These are phyloP conservation scores for Podarcis lilfordi DNA, from an alignment of 2,797 vertebrate genomes.

Conservation along the genomic window DNA sequence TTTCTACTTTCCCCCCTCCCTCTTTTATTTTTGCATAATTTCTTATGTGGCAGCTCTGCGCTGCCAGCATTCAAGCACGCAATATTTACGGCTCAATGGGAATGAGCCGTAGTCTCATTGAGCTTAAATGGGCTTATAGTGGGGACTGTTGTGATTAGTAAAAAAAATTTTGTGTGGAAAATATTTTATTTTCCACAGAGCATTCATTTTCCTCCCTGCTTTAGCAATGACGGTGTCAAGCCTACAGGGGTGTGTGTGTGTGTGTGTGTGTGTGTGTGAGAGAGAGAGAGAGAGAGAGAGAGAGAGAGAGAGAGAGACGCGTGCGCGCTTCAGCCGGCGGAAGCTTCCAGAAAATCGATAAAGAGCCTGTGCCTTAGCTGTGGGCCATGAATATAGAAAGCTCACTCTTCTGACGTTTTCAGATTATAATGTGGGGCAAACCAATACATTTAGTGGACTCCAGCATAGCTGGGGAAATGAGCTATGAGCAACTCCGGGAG, in stretches of 20 bases:
- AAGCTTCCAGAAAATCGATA: slow-evolving; percentile 3
- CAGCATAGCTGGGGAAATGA: background rate
- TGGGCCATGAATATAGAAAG: background rate
- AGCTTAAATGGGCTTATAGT: background rate
- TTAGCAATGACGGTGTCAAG: background rate
- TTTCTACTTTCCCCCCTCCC: background rate
- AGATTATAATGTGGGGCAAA: slow-evolving; percentile 14
- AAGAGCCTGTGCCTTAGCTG: background rate
- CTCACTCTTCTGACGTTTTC: background rate
- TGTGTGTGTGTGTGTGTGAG: too few relatives aligned
- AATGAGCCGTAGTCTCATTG: too few relatives aligned
- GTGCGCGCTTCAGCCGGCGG: background rate
- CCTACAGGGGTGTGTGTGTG: too few relatives aligned
- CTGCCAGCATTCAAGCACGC: background rate
- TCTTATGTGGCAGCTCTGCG: background rate
- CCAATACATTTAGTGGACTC: background rate
- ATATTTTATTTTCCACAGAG: too few relatives aligned
- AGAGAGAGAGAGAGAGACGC: too few relatives aligned
- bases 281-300: too few relatives aligned
- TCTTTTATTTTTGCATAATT: background rate
- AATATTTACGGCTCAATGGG: background rate
- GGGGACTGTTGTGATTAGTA: background rate
- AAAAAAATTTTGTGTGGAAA: background rate
- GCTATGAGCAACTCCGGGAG: background rate
- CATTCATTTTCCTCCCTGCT: background rate